Conservation (phyloP, 2,797 vertebrate genomes). For the Mareca strepera region DNA sequence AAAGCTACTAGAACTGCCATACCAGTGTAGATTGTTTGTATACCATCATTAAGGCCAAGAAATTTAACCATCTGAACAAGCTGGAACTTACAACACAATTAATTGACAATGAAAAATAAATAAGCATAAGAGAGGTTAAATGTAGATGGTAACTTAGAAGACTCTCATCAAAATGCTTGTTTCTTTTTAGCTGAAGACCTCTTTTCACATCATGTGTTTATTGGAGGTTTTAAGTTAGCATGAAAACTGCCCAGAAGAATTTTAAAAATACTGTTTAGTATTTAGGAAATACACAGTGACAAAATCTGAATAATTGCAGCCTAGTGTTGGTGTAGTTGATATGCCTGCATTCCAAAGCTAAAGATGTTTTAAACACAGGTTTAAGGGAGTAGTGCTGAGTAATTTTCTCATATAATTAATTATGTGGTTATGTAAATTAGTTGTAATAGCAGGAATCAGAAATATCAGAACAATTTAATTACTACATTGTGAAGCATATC, state of each 20-base stretch:
- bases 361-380: not conserved
- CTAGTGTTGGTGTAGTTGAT: not conserved
- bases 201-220: not conserved
- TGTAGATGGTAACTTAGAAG: not conserved
- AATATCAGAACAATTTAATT: constrained; percentile 17
- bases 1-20: not conserved
- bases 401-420: not conserved
- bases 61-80: not conserved
- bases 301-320: not conserved
- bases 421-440: not conserved
- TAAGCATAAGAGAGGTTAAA: not conserved
- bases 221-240: not conserved
- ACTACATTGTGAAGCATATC: not conserved
- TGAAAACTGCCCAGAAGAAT: not conserved
- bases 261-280: not conserved
- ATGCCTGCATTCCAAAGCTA: not conserved
- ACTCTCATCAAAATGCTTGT: not conserved
- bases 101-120: not conserved
- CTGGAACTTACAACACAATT: not conserved
- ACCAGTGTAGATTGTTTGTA: rapidly evolving
- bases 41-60: not conserved
- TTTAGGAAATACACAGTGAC: not conserved
- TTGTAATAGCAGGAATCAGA: not conserved
- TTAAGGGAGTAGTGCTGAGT: not conserved
- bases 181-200: not conserved